A percentile compares a stretch with the other conserved stretches of the same genome.
Evolutionary conservation across 2,888 invertebrate genomes (phyloP).

Genomic region (Cephalotes varians): DNA sequence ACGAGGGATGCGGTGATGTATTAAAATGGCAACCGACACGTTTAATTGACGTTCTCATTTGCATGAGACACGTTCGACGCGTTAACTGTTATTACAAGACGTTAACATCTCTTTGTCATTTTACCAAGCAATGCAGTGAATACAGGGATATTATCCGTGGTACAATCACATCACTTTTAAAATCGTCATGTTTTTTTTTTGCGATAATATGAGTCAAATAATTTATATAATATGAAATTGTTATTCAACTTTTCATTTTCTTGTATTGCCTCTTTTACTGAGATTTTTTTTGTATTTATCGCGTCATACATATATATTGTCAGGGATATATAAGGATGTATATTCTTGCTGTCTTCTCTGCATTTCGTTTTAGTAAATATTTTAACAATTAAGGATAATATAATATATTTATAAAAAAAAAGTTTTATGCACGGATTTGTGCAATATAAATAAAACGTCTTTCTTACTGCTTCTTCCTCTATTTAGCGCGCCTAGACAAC

Average conservation of each 20-base stretch:
- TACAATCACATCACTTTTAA: constrained; percentile 12
- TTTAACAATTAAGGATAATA: neutral
- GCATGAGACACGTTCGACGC: constrained; percentile 46
- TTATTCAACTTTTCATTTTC: neutral
- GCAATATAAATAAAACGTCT: constrained; percentile 40
- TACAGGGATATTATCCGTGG: constrained; percentile 3
- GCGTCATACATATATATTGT: neutral
- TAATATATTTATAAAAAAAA: neutral
- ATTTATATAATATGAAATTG: neutral
- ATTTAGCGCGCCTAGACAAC: constrained; percentile 30
- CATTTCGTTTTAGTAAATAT: neutral
- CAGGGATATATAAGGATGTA: neutral
- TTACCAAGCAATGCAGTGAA: neutral
- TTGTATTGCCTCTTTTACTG: neutral
- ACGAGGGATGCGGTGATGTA: constrained; percentile 29
- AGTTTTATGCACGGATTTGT: neutral
- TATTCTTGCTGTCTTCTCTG: neutral
- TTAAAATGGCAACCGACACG: constrained; percentile 39
- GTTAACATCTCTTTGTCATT: constrained; percentile 47
- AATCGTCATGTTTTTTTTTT: neutral
- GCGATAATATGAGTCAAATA: neutral
- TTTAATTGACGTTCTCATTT: constrained; percentile 52
- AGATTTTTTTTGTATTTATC: constrained; percentile 5
- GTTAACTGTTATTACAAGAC: constrained; percentile 45
- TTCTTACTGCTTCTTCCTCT: constrained; percentile 25